phyloP scores from a whole-genome alignment of 1,140 invertebrate genomes.

The Cydia pomonella region DNA sequence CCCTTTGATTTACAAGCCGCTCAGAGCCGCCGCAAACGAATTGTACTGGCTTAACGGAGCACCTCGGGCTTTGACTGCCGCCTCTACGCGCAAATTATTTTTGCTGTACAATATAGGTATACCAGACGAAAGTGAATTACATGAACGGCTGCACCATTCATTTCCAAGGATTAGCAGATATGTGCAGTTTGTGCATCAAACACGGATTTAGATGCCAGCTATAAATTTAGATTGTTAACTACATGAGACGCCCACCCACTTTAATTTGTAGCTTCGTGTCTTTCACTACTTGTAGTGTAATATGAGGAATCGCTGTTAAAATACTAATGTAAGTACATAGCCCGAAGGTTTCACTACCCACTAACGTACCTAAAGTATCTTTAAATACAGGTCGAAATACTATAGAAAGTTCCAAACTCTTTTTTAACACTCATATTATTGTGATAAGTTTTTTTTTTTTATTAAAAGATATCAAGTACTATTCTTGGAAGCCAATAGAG shows the following conservation, averaged over 20 bases:
- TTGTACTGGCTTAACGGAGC: conserved; percentile 74
- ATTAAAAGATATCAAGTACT: no score
- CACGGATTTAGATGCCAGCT: conserved; percentile 33
- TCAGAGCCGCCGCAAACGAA: conserved; percentile 75
- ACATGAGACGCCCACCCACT: conserved; percentile 30
- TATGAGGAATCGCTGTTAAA: neutral
- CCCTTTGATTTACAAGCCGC: conserved; percentile 79
- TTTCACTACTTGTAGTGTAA: neutral
- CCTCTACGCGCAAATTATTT: conserved; percentile 72
- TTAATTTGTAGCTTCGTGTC: conserved; percentile 25
- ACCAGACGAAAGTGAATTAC: conserved; percentile 75
- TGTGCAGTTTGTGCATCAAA: conserved; percentile 35
- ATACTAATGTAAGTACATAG: neutral
- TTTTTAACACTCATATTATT: no score
- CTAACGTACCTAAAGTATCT: no score
- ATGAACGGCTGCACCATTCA: conserved; percentile 60
- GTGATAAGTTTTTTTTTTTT: no score
- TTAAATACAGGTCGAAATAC: no score
- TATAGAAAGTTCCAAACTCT: no score
- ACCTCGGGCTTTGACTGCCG: conserved; percentile 61
- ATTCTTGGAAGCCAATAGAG: no score
- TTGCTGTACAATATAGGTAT: conserved; percentile 60
- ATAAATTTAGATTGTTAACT: conserved; percentile 38
- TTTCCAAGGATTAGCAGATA: conserved; percentile 66
- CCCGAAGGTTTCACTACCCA: no score